These are phyloP conservation scores for Odocoileus hemionus DNA, from an alignment of 2,113 vertebrate species.

Conservation along the genomic window DNA sequence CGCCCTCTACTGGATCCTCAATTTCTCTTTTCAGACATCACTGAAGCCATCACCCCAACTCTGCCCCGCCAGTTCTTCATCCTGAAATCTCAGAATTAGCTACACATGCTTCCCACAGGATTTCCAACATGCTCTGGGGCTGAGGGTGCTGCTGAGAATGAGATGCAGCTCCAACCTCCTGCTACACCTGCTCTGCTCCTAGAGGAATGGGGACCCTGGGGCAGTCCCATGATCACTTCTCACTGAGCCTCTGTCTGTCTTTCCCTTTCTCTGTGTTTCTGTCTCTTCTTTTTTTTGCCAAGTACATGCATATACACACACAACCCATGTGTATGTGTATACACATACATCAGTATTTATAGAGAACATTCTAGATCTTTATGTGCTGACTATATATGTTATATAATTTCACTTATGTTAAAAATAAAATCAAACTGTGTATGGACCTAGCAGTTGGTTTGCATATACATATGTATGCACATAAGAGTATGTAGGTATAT, in stretches of 20 bases:
- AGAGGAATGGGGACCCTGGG: background rate
- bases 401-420: background rate
- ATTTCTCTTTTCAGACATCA: background rate
- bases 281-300: background rate
- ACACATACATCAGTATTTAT: background rate
- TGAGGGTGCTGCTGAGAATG: background rate
- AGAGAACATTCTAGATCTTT: background rate
- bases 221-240: background rate
- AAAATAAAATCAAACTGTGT: background rate
- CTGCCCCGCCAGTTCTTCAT: background rate
- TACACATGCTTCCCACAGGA: background rate
- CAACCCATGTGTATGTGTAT: background rate
- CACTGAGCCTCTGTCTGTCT: background rate
- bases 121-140: background rate
- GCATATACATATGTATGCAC: background rate
- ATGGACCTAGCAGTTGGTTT: background rate
- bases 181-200: background rate
- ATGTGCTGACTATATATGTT: background rate
- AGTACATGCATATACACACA: background rate
- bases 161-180: background rate
- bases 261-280: background rate
- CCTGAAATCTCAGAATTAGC: background rate
- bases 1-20: background rate
- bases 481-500: background rate
- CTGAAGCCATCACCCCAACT: background rate